Conservation (phyloP, 1,140 invertebrate species). For the Bombus turneri region DNA sequence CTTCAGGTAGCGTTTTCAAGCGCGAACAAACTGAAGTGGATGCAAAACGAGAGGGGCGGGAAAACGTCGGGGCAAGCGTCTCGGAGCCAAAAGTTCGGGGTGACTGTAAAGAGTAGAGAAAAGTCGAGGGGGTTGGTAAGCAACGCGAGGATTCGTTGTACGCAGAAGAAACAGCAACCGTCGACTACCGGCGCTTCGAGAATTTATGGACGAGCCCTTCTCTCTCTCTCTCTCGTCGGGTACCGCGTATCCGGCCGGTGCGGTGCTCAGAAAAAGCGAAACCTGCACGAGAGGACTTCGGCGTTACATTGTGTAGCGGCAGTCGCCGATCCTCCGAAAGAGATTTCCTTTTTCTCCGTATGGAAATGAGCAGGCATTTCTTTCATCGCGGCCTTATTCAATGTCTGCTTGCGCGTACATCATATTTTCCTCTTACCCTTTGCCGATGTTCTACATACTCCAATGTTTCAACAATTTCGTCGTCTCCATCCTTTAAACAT, state of each 20-base stretch:
- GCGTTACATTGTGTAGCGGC: constrained; percentile 29
- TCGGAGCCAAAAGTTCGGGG: constrained; percentile 36
- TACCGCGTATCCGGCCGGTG: constrained; percentile 28
- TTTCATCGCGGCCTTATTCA: constrained; percentile 39
- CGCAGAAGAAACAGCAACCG: constrained; percentile 43
- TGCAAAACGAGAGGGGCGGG: constrained; percentile 21
- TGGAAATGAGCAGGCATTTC: constrained; percentile 38
- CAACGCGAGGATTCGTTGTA: constrained; percentile 41
- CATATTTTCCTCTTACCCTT: constrained; percentile 17
- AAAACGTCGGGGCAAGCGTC: constrained; percentile 15
- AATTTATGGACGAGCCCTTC: constrained; percentile 44
- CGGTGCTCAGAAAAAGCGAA: constrained; percentile 38
- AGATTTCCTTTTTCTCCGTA: constrained; percentile 43
- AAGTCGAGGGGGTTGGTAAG: constrained; percentile 38
- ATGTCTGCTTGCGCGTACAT: constrained; percentile 25
- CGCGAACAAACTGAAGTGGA: constrained; percentile 19
- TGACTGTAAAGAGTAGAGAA: neutral
- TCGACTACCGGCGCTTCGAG: constrained; percentile 54
- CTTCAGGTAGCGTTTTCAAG: neutral
- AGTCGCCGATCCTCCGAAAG: constrained; percentile 26
- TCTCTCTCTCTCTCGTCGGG: neutral
- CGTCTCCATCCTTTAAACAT: constrained; percentile 25
- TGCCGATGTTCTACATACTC: neutral
- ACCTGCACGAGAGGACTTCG: constrained; percentile 46
- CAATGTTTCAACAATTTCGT: constrained; percentile 21